Evolutionary conservation across 2,888 invertebrate species (phyloP), one percentile per base, ranked within the genome.

Genomic region (Melipona bicolor): DNA sequence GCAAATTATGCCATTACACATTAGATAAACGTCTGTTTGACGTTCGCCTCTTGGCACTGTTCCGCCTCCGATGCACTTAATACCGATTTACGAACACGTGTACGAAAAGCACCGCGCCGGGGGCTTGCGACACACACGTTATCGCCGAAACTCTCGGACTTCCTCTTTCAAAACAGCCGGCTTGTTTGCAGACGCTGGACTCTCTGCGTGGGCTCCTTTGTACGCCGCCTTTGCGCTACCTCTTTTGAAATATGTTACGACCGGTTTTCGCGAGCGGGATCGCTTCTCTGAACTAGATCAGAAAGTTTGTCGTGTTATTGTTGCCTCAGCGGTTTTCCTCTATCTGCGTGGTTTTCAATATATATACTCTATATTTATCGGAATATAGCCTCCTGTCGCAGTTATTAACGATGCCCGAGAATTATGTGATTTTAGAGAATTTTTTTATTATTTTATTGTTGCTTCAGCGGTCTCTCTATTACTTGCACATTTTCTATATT

Each of bases 1-100:
- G 92, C 91, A 91, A 93, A 92, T 93, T 93, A 92, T 88, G 91
- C 90, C 90, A 89, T 90, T 90, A 90, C 90, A 86, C 90, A 88
- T 91, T 92, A 91, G 88, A 85, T 86, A 87, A 90, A 89, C 88
- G 87, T 90, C 87, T 88, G 85, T 89, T 91, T 89, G 87, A 86
- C 89, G 32, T 92, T 90, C 89, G 90, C 88, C 89, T 90, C 90
- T 85, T 90, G 90, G 88, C 90, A 86, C 87, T 88, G 87, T 81
- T 87, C 73, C 82, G 79, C 79, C 83, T 69, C 49, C 77, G 81
- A 76, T 81, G 84, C 73, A 62, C 85, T 85, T 88, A 89, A 86
- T 82, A 84, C 83, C 83, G 77, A 77, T 79, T 87, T 84, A 85
- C 43, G 43, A 83, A 81, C 89, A 78, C 72, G 79, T 79, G 82